Conservation (phyloP, 2,888 invertebrate species). For the Piscicola geometra region DNA sequence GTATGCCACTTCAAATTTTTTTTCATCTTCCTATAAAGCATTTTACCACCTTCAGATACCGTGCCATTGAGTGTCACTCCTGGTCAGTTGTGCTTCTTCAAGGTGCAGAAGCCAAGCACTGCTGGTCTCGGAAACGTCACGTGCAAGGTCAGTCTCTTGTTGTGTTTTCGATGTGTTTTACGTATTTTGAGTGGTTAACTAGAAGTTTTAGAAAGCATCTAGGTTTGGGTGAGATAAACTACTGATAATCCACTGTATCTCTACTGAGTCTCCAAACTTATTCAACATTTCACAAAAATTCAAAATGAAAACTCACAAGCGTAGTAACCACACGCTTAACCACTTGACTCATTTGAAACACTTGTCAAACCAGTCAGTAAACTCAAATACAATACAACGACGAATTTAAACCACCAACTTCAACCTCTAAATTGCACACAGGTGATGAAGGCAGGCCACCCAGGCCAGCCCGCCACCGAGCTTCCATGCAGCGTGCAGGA, state of each 20-base stretch:
- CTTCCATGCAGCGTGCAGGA: conserved; percentile 29
- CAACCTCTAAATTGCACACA: no score
- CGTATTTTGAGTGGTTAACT: background rate
- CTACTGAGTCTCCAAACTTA: background rate
- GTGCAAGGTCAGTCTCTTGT: conserved; percentile 35
- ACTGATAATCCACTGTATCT: no score
- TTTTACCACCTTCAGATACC: conserved; percentile 21
- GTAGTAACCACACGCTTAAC: no score
- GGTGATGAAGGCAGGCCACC: conserved; percentile 27
- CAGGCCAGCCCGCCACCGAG: conserved; percentile 27
- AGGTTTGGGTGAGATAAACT: no score
- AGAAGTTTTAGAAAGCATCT: no score
- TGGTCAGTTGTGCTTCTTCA: conserved; percentile 20
- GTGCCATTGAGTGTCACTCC: conserved; percentile 23
- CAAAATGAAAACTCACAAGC: no score
- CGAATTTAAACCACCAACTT: no score
- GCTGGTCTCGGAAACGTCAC: conserved; percentile 26
- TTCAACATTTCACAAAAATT: conserved; percentile 1
- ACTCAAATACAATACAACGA: no score
- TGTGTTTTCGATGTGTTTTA: background rate
- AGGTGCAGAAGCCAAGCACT: conserved; percentile 21
- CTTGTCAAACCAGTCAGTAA: no score
- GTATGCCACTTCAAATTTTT: no score
- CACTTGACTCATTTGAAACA: no score
- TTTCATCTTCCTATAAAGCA: no score